Evolutionary conservation across 2,113 vertebrate species (phyloP).

Genomic region (Smithornis capensis): DNA sequence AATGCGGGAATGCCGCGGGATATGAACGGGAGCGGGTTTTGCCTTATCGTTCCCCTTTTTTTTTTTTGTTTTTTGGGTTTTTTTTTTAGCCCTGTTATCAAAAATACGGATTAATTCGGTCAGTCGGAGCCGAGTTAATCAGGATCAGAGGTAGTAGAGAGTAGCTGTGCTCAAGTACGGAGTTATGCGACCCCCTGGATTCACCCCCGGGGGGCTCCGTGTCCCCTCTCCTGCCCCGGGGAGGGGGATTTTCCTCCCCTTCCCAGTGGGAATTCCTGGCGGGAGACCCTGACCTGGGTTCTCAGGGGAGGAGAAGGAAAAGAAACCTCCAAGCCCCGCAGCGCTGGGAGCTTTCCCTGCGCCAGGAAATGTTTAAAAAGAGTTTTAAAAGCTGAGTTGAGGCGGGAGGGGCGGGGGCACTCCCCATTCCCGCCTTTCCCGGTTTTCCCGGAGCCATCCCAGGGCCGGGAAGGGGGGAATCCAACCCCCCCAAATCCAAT

Average conservation of each 20-base stretch:
- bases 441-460: accelerated
- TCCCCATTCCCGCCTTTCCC: background rate
- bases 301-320: background rate
- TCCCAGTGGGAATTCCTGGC: background rate
- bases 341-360: background rate
- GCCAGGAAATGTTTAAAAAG: background rate
- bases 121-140: slow-evolving; percentile 71
- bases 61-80: no score
- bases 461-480: accelerated
- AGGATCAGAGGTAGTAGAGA: slow-evolving; percentile 71
- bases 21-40: background rate
- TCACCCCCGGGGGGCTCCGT: background rate
- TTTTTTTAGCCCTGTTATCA: slow-evolving; percentile 70
- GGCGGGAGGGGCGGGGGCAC: background rate
- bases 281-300: background rate
- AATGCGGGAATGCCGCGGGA: background rate
- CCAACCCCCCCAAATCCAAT: background rate
- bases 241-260: background rate
- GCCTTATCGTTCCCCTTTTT: background rate
- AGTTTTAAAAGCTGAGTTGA: background rate
- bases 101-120: slow-evolving; percentile 72
- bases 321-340: background rate
- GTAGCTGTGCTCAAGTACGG: slow-evolving; percentile 60
- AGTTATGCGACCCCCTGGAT: background rate
- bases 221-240: background rate